phyloP scores from a whole-genome alignment of 2,888 invertebrate genomes.

The Xestia c-nigrum region DNA sequence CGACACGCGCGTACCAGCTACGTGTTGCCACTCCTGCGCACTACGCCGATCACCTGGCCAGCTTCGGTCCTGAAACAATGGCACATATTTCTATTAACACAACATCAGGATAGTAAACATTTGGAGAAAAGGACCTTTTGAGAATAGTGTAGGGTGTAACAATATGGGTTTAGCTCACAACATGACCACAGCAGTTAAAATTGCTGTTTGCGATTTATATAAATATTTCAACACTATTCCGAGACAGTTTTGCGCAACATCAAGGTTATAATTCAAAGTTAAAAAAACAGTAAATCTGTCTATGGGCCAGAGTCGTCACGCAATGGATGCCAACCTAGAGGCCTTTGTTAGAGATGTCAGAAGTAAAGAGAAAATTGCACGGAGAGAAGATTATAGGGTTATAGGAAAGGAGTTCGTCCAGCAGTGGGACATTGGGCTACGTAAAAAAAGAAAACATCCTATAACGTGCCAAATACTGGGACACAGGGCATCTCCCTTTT shows the following conservation, averaged over 20 bases:
- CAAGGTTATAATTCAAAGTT: neutral
- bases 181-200: neutral
- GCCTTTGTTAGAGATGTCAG: neutral
- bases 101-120: neutral
- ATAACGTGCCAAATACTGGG: neutral
- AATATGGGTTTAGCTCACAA: neutral
- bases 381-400: neutral
- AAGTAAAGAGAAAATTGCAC: neutral
- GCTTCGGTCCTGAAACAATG: conserved; percentile 80
- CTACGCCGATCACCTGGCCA: conserved; percentile 71
- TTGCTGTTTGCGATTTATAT: neutral
- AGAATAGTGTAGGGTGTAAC: neutral
- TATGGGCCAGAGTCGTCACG: too few species aligned
- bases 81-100: neutral
- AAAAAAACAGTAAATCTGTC: too few species aligned
- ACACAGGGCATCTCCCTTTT: neutral
- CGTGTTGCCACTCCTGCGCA: conserved; percentile 82
- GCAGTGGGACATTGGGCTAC: neutral
- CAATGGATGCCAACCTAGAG: too few species aligned
- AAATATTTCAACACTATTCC: neutral
- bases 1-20: conserved; percentile 83
- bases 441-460: neutral
- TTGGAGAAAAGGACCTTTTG: too few species aligned
- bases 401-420: neutral
- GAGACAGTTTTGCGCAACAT: neutral